Evolutionary conservation across 2,888 invertebrate species (phyloP).

Genomic region (Altica lythri): DNA sequence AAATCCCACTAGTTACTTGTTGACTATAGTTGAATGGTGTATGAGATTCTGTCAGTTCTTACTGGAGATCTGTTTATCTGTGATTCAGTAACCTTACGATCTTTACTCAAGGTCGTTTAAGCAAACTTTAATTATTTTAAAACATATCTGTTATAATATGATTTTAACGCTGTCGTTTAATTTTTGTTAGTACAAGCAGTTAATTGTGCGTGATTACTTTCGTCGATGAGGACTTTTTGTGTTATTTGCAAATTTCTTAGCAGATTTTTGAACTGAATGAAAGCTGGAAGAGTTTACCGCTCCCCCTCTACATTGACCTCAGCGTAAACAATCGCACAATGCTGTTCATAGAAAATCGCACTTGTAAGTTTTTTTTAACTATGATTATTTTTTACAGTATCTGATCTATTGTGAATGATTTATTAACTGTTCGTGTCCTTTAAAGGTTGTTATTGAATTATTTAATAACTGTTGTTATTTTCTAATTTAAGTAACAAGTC

Average conservation of each 20-base stretch:
- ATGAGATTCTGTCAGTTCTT: slow-evolving; percentile 11
- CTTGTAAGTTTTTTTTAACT: slow-evolving; percentile 52
- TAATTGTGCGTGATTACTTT: slow-evolving; percentile 24
- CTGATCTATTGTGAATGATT: too few species aligned
- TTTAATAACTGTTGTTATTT: neutral
- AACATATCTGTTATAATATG: slow-evolving; percentile 24
- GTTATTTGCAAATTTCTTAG: slow-evolving; percentile 49
- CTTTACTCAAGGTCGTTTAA: slow-evolving; percentile 1
- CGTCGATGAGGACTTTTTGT: slow-evolving; percentile 34
- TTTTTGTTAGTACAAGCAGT: slow-evolving; percentile 22
- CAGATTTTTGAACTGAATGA: slow-evolving; percentile 54
- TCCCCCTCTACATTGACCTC: slow-evolving; percentile 44
- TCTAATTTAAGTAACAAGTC: slow-evolving; percentile 1
- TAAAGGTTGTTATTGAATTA: neutral
- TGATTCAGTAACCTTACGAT: slow-evolving; percentile 12
- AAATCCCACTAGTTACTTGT: slow-evolving; percentile 16
- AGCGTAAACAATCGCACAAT: slow-evolving; percentile 42
- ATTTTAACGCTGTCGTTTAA: slow-evolving; percentile 21
- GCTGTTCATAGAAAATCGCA: slow-evolving; percentile 48
- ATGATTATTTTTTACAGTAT: too few species aligned
- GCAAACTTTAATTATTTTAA: slow-evolving; percentile 19
- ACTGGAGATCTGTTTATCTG: slow-evolving; percentile 11
- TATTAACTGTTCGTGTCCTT: slow-evolving; percentile 3
- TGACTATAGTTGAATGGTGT: too few species aligned
- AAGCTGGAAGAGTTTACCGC: slow-evolving; percentile 41